Evolutionary conservation across 2,797 vertebrate genomes (phyloP), one percentile per base, ranked within the genome.

Genomic region (Lepilemur ruficaudatus): DNA sequence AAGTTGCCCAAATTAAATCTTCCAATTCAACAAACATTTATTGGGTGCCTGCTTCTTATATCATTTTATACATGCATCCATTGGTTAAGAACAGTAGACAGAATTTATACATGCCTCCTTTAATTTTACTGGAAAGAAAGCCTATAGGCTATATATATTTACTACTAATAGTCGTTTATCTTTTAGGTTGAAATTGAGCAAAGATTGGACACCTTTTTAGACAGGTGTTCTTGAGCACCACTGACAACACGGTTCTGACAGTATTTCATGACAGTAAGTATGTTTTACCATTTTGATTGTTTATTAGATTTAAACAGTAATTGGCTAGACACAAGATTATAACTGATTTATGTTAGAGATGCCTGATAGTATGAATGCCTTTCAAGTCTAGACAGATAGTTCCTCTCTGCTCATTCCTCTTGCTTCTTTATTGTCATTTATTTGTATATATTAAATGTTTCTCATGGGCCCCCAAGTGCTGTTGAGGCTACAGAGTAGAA

Each of bases 261-360:
- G 79, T 93, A 17, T 93, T 97, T 96, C 89, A 85, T 96, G 95
- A 98, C 91, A n/a, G 97, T 97, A 78, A 97, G 96, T 97, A 67
- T 82, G 15, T 81, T 69, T 94, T 67, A 55, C 81, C 59, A 7
- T 95, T 86, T 89, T 59, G 57, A 57, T 70, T 79, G 17, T 90
- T 93, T 57, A 50, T 92, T 52, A 7, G 12, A n/a, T 70, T 38
- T 55, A 59, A 79, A 81, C 18, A 61, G 82, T 86, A 59, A 55
- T 90, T 93, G 50, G 59, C 35, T 87, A 25, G 81, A 72, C 82
- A 83, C 25, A 79, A 38, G 57, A 70, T 67, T 13, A 15, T 59
- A 50, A 55, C 18, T 28, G 32, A 22, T 87, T 83, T 76, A 20
- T 30, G 72, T 28, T 79, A 65, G 83, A 61, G 81, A 43, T 43